phyloP scores from a whole-genome alignment of 2,888 invertebrate species.

The Hanleya hanleyi region DNA sequence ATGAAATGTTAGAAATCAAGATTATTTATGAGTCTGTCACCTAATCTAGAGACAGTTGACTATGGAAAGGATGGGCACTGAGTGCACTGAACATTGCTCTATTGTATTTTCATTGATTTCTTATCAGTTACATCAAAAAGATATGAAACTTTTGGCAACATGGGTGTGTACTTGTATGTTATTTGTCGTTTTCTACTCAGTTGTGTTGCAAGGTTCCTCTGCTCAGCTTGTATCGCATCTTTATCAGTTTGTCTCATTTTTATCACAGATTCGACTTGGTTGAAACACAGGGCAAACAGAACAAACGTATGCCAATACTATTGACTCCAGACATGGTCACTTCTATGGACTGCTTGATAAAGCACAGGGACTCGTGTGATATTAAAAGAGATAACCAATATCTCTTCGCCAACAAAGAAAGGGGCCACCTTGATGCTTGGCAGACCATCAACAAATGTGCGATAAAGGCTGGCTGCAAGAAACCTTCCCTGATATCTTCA shows the following conservation, averaged over 20 bases:
- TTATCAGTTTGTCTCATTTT: neutral
- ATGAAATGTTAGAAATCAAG: too few relatives aligned
- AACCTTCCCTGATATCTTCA: constrained; percentile 5
- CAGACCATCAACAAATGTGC: neutral
- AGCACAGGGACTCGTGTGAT: neutral
- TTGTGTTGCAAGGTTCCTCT: too few relatives aligned
- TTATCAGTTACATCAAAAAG: too few relatives aligned
- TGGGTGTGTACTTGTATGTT: too few relatives aligned
- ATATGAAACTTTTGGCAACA: too few relatives aligned
- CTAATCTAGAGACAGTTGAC: too few relatives aligned
- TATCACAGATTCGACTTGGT: constrained; percentile 13
- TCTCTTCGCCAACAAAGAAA: constrained; percentile 8
- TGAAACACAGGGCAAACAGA: constrained; percentile 15
- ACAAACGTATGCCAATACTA: constrained; percentile 8
- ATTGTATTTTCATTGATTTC: too few relatives aligned
- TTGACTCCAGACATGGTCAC: constrained; percentile 3
- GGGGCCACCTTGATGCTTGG: constrained; percentile 2
- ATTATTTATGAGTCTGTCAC: too few relatives aligned
- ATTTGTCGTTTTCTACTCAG: too few relatives aligned
- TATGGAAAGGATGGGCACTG: too few relatives aligned
- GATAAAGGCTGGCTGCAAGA: constrained; percentile 7
- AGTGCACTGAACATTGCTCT: too few relatives aligned
- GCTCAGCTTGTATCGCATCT: too few relatives aligned
- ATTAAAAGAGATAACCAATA: constrained; percentile 7
- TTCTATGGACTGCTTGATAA: constrained; percentile 6